These are phyloP conservation scores for Columbina picui DNA, from an alignment of 2,113 vertebrate species.

Conservation along the genomic window DNA sequence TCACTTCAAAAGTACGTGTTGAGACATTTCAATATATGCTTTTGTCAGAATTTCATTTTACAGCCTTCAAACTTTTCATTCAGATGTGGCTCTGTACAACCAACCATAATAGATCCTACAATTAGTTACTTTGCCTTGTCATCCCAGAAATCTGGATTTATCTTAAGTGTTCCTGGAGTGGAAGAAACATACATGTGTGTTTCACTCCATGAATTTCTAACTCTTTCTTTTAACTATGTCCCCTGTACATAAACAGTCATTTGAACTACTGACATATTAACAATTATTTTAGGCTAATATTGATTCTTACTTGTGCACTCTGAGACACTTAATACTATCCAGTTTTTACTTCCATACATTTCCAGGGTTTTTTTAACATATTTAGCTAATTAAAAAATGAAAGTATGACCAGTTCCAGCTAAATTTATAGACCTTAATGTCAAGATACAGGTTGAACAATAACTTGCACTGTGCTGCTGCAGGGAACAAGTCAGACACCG, in stretches of 20 bases:
- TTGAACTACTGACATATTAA: not conserved
- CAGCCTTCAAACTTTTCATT: not conserved
- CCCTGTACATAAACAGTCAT: not conserved
- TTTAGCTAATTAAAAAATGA: not conserved
- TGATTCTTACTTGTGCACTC: not conserved
- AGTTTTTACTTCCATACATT: not conserved
- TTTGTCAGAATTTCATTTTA: not conserved
- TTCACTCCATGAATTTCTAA: not conserved
- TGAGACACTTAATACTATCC: not conserved
- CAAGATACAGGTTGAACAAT: not conserved
- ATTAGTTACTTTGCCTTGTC: not conserved
- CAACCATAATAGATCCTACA: accelerated
- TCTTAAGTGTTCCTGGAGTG: too few relatives aligned
- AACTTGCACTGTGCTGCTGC: not conserved
- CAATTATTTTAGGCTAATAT: not conserved
- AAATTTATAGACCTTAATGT: not conserved
- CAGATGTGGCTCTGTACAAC: not conserved
- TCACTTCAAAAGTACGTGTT: not conserved
- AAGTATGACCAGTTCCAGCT: not conserved
- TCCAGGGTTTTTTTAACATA: not conserved
- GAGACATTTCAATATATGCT: not conserved
- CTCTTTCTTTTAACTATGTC: not conserved
- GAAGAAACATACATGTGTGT: accelerated
- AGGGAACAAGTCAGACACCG: not conserved
- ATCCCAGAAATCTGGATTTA: not conserved